Conservation (phyloP, 2,113 vertebrate genomes). For the Pundamilia nyererei region DNA sequence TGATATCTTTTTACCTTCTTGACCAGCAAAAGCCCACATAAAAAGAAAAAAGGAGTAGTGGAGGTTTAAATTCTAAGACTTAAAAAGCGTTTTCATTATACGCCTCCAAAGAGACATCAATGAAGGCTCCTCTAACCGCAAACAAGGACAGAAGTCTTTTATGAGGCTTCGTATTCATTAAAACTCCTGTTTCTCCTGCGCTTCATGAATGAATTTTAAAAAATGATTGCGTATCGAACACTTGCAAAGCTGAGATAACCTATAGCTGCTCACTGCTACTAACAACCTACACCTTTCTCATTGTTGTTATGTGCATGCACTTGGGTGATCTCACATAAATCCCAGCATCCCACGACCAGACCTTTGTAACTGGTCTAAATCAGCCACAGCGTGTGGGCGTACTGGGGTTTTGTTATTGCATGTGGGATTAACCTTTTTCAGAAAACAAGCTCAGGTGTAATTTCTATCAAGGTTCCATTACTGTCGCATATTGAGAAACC, state of each 20-base stretch:
- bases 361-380: background rate
- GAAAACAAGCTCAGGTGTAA: background rate
- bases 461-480: background rate
- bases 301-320: background rate
- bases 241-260: background rate
- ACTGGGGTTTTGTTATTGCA: background rate
- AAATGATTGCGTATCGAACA: accelerated
- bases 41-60: background rate
- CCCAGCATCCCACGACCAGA: background rate
- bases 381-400: background rate
- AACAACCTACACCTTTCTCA: background rate
- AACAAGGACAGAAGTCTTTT: background rate
- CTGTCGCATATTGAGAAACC: accelerated
- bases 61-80: background rate
- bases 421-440: background rate
- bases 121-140: background rate
- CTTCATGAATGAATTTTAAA: background rate
- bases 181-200: background rate
- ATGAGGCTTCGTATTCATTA: background rate
- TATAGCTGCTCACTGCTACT: background rate
- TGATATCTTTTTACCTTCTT: background rate
- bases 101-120: background rate
- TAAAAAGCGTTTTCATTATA: background rate
- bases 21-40: background rate
- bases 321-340: background rate